Base-by-base conservation (phyloP, 2,888 invertebrate genomes). In the Galerucella pusilla region DNA sequence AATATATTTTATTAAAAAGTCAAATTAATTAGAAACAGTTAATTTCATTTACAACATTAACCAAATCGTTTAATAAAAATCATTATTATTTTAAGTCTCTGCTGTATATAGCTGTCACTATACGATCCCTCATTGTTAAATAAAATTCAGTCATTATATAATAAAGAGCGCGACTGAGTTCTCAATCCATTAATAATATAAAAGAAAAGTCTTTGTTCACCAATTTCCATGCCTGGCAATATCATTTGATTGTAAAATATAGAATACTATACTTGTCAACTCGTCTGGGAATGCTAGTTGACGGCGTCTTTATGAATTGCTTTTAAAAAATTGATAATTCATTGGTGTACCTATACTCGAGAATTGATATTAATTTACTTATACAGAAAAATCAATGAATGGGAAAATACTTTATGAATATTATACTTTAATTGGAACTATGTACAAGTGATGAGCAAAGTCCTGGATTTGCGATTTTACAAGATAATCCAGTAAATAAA, bases 121-220 rank as follows among this genome's bases (percentile, higher is more conserved):
- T 28, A 14, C 61, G 28, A 45, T 65, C 16, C 63, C 64, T 46
- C 45, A 65, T 46, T 65, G 64, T 65, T 65, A 46, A 57, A 20
- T 10, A 9, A 42, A 63, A 20, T 42, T 46, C 64, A 65, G 45
- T 20, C 46, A 46, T 65, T 65, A 65, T 65, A 46, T 65, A 65
- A 65, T 65, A 28, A 65, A 65, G 46, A 65, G 11, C 61, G 35
- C 61, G 11, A 3, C 61, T 16, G 20, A 5, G 42, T 46, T 20
- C 10, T 65, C 11, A 16, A 16, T 65, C n/a, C 20, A 65, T 65
- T 65, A 65, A 65, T 65, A 65, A 42, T 65, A 65, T 45, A 46
- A 45, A 65, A 46, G 45, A 46, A 35, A 25, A 11, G 45, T 20
- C 64, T 65, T 65, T 65, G 64, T 65, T 46, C 64, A 65, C 64